A percentile compares a stretch with the other conserved stretches of the same genome.
Evolutionary conservation across 2,888 invertebrate genomes (phyloP).

Genomic region (Syrphus vitripennis): DNA sequence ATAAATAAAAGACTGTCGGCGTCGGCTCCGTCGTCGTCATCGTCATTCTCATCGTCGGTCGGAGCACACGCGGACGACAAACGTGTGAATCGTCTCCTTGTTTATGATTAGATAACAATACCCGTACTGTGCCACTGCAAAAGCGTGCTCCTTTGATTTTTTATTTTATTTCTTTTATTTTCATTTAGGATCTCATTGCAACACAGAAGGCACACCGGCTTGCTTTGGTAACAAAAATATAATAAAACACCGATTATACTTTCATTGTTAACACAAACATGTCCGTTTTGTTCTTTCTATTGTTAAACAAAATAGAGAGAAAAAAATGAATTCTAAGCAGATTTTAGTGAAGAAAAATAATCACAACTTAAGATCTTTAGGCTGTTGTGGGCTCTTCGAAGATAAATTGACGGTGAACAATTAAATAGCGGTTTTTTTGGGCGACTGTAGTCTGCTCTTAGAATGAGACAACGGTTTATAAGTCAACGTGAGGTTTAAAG

Average conservation of each 20-base stretch:
- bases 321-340: conserved; percentile 33
- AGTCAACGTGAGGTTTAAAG: too few relatives aligned
- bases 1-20: conserved; percentile 13
- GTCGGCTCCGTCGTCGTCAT: neutral
- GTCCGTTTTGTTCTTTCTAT: conserved; percentile 32
- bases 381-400: neutral
- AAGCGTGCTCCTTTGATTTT: conserved; percentile 58
- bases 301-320: conserved; percentile 14
- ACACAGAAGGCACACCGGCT: conserved; percentile 24
- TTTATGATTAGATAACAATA: conserved; percentile 69
- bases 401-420: conserved; percentile 36
- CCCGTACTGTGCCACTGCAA: conserved; percentile 17
- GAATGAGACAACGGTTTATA: neutral
- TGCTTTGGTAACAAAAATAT: conserved; percentile 17
- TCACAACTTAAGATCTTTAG: conserved; percentile 21
- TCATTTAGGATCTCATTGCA: conserved; percentile 35
- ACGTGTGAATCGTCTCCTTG: conserved; percentile 70
- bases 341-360: conserved; percentile 10
- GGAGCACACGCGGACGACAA: conserved; percentile 42
- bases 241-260: conserved; percentile 44
- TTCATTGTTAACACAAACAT: conserved; percentile 47
- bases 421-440: conserved; percentile 22
- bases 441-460: neutral
- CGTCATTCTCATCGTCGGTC: neutral
- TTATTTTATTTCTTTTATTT: neutral